Evolutionary conservation across 2,888 invertebrate species (phyloP).

Genomic region (Eilema griseolum): DNA sequence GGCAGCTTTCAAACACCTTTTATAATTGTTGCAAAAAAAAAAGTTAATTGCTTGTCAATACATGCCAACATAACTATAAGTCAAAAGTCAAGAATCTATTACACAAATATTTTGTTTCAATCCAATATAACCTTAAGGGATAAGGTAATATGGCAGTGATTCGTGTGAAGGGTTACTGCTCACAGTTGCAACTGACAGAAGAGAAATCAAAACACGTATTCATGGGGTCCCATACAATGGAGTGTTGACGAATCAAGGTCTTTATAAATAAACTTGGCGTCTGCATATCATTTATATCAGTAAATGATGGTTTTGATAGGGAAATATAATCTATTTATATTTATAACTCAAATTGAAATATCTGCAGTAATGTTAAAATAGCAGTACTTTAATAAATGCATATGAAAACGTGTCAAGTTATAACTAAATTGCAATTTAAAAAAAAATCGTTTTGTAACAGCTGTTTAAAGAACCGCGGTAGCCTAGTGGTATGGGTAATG

Average conservation of each 20-base stretch:
- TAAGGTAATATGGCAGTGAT: conserved; percentile 11
- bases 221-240: conserved; percentile 46
- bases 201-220: conserved; percentile 55
- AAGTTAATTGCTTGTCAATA: conserved; percentile 64
- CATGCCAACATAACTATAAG: conserved; percentile 50
- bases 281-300: conserved; percentile 45
- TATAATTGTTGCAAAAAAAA: conserved; percentile 35
- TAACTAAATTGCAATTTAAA: no score
- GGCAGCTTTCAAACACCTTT: neutral
- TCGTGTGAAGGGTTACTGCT: conserved; percentile 6
- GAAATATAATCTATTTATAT: neutral
- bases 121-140: conserved; percentile 25
- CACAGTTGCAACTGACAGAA: conserved; percentile 34
- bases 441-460: no score
- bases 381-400: no score
- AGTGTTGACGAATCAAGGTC: conserved; percentile 50
- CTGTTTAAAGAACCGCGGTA: no score
- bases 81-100: conserved; percentile 57
- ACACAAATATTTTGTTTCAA: conserved; percentile 7
- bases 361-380: no score
- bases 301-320: conserved; percentile 39
- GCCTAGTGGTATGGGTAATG: no score
- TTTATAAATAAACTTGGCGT: conserved; percentile 40
- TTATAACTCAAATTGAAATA: no score
- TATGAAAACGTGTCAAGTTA: no score